phyloP scores from a whole-genome alignment of 1,140 invertebrate species.

The Drosophila ananassae region DNA sequence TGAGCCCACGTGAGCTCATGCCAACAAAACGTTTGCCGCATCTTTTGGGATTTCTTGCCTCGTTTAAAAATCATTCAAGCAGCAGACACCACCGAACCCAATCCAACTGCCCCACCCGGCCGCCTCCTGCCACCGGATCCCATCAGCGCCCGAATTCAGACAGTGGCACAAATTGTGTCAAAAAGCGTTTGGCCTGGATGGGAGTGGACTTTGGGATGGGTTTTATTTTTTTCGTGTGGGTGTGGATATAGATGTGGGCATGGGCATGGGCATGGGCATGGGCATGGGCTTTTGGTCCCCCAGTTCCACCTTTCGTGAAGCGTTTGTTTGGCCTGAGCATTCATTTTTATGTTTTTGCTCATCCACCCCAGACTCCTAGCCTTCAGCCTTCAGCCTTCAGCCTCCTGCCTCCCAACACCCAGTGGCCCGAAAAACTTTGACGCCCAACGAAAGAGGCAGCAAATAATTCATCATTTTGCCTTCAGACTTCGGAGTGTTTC shows the following conservation, averaged over 20 bases:
- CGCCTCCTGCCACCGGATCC: background rate
- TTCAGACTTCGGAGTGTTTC: constrained; percentile 71
- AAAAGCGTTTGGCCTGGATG: constrained; percentile 61
- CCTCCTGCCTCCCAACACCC: background rate
- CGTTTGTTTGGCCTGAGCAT: constrained; percentile 65
- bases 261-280: background rate
- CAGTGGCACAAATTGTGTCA: constrained; percentile 80
- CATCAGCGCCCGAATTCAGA: constrained; percentile 45
- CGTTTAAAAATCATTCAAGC: constrained; percentile 82
- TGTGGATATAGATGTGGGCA: background rate
- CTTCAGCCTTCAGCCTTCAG: background rate
- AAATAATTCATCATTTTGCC: constrained; percentile 81
- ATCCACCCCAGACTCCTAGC: constrained; percentile 16
- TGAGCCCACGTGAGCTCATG: constrained; percentile 66
- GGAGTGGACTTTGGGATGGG: constrained; percentile 6
- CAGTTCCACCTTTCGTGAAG: constrained; percentile 57
- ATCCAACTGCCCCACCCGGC: constrained; percentile 22
- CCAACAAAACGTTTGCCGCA: constrained; percentile 76
- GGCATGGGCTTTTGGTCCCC: constrained; percentile 2
- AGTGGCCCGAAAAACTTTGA: constrained; percentile 58
- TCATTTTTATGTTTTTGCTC: constrained; percentile 79
- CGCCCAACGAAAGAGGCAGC: constrained; percentile 79
- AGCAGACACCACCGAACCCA: constrained; percentile 74
- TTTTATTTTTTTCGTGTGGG: background rate
- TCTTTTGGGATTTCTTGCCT: constrained; percentile 82